Evolutionary conservation across 2,797 vertebrate species (phyloP), one percentile per base, ranked within the genome.

Genomic region (Serranus cabrilla): DNA sequence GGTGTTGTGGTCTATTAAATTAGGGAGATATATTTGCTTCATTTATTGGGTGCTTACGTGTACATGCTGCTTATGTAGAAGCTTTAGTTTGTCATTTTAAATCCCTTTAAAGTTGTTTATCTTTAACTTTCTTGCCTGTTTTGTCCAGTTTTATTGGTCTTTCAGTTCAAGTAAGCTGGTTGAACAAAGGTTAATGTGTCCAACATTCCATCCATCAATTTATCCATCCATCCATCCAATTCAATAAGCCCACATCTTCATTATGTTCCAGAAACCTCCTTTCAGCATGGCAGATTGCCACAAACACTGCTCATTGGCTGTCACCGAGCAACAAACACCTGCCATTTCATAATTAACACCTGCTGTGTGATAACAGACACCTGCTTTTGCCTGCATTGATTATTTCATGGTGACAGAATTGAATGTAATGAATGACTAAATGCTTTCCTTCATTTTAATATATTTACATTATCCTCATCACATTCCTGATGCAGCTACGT

Each of bases 281-380:
- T 52, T 37, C 49, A 46, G 56, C 2, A 13, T 67, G 84, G 78
- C 89, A 86, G 61, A 62, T 66, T 86, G 89, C 79, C 65, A 64
- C 54, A 46, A 31, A 77, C 40, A 13, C 71, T 55, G 51, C 78
- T 83, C 68, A 66, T 70, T 74, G 86, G 72, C 76, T 37, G 64
- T 69, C 80, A 60, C 60, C 1, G 54, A 76, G 81, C 63, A 37
- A 42, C 88, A 71, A 85, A 83, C 84, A 90, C 88, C 89, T 90
- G 84, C 82, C 56, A 52, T 67, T 80, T 65, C 16, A 46, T 85
- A 79, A 85, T 87, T 78, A 87, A 80, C 85, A 90, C 84, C 88
- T 90, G 90, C 81, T 83, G 77, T 51, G 78, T 27, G 62, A 80
- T 71, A 79, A 84, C 78, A 49, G 68, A 76, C 88, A 88, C 83